Base-by-base conservation (phyloP, 2,797 vertebrate species). In the Sebastes hopkinsi region DNA sequence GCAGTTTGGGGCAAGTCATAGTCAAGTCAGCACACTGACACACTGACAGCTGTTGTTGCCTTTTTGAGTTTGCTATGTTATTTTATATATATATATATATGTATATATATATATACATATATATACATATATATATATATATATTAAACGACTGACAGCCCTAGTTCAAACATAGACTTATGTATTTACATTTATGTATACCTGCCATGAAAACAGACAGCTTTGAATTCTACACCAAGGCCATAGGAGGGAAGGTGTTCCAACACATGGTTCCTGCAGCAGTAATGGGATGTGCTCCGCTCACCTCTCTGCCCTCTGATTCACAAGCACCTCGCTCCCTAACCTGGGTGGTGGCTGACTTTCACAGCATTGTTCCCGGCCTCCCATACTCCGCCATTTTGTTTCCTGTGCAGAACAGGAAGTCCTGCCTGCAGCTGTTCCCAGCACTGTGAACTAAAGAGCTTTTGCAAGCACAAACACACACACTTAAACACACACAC, bases 291-390 rank as follows among this genome's bases (percentile, higher is more conserved):
- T 72, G 76, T 90, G 91, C 82, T 84, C 66, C 0, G 58, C 77
- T 88, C 87, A 80, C 78, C 82, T 86, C 81, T 62, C 70, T 80
- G 60, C 74, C 82, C 82, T 75, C 82, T 87, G 82, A 90, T 90
- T 94, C 86, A 90, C 84, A 84, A 91, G 84, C 80, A 18, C 77
- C 80, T 88, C 66, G 50, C 90, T 84, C 87, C 61, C 84, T 93
- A 90, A 94, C 92, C 93, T 94, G 94, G 94, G 94, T 89, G 94
- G 92, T 85, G 92, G 89, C 94, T 76, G 89, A 92, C 84, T 95
- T 95, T 95, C 94, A 95, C 94, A 95, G 92, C 88, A 95, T 95
- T 95, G 94, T 95, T 95, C 84, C 92, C 83, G 74, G 76, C 83
- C 88, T 92, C 68, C 87, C 83, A 72, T 85, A 70, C 69, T 68